phyloP scores from a whole-genome alignment of 2,888 invertebrate species.

The Cephus sareptanus region DNA sequence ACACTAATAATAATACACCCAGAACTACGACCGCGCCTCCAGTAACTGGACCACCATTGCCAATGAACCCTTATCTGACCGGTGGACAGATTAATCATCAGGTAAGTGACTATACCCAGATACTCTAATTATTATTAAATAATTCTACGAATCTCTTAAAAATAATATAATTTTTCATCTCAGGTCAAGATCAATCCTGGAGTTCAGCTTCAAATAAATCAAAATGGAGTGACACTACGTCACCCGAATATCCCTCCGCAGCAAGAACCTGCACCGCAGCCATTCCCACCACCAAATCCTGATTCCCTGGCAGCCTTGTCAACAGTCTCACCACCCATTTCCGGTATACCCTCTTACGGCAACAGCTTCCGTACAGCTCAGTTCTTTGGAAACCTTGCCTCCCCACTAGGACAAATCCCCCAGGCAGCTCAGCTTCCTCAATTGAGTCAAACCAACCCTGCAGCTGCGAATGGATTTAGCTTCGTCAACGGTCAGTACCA shows the following conservation, averaged over 20 bases:
- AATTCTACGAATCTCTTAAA: no score
- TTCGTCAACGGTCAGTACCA: conserved; percentile 50
- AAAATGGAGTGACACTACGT: conserved; percentile 56
- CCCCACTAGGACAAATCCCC: background rate
- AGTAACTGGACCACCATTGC: conserved; percentile 68
- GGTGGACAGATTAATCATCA: conserved; percentile 75
- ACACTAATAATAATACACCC: conserved; percentile 74
- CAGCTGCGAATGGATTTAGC: conserved; percentile 27
- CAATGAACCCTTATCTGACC: conserved; percentile 71
- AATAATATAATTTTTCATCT: conserved; percentile 1
- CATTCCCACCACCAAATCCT: conserved; percentile 50
- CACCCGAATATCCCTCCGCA: conserved; percentile 50
- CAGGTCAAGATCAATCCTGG: conserved; percentile 61
- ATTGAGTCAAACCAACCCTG: conserved; percentile 12
- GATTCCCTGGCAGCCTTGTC: conserved; percentile 9
- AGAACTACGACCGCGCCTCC: conserved; percentile 71
- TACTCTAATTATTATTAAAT: background rate
- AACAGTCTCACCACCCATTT: background rate
- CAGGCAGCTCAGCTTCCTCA: conserved; percentile 22
- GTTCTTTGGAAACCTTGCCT: conserved; percentile 38
- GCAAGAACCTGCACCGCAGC: conserved; percentile 41
- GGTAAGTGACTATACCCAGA: conserved; percentile 43
- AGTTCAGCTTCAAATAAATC: conserved; percentile 50
- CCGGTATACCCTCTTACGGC: background rate
- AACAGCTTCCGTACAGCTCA: conserved; percentile 18